phyloP scores from a whole-genome alignment of 2,797 vertebrate species.

The Buphagus erythrorhynchus region DNA sequence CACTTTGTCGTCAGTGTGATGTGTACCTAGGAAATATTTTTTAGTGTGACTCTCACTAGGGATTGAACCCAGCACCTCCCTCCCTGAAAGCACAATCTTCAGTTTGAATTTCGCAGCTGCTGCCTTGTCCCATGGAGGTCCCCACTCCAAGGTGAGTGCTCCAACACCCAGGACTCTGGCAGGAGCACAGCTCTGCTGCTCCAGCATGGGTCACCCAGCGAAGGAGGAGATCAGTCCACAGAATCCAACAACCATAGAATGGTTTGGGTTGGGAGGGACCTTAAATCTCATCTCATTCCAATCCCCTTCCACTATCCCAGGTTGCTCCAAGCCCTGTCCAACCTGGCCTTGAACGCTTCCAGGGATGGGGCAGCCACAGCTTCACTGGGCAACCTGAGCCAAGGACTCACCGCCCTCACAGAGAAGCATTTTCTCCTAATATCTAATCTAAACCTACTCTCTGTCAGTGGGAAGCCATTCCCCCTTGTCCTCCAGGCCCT shows the following conservation, averaged over 20 bases:
- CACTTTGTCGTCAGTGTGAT: not conserved
- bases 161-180: rapidly evolving
- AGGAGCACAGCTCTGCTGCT: not conserved
- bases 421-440: not conserved
- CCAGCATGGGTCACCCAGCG: not conserved
- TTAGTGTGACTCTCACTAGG: not conserved
- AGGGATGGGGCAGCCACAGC: not conserved
- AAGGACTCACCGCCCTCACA: not conserved
- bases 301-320: not conserved
- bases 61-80: not conserved
- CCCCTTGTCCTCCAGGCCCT: not conserved
- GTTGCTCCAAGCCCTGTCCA: not conserved
- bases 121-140: not conserved
- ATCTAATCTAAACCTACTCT: not conserved
- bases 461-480: not conserved
- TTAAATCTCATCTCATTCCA: not conserved
- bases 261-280: not conserved
- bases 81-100: not conserved
- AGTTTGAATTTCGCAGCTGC: not conserved
- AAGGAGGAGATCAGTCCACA: not conserved
- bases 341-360: not conserved
- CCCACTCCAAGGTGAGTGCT: not conserved
- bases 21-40: not conserved
- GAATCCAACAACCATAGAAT: not conserved
- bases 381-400: not conserved